Conservation (phyloP, 2,888 invertebrate species). For the Psylliodes chrysocephalus region DNA sequence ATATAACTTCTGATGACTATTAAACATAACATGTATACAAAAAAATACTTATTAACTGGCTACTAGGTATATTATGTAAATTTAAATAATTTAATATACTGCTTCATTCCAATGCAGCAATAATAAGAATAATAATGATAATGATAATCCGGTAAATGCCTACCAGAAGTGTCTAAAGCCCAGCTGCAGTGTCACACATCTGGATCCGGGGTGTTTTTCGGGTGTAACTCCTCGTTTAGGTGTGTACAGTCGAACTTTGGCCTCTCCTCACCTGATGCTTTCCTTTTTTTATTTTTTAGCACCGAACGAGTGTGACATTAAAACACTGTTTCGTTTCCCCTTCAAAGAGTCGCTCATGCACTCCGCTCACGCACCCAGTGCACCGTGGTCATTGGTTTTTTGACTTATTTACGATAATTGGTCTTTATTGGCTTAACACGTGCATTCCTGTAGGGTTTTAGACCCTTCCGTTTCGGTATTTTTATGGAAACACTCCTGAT, state of each 20-base stretch:
- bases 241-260: slow-evolving; percentile 25
- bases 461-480: not conserved
- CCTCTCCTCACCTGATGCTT: slow-evolving; percentile 46
- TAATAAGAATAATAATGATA: slow-evolving; percentile 8
- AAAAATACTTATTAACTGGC: too few species aligned
- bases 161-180: slow-evolving; percentile 12
- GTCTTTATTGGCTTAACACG: slow-evolving; percentile 37
- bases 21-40: too few species aligned
- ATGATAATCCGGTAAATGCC: not conserved
- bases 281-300: slow-evolving; percentile 43
- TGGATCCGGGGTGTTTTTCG: slow-evolving; percentile 53
- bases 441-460: not conserved
- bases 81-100: slow-evolving; percentile 6
- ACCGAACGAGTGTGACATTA: slow-evolving; percentile 41
- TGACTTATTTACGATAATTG: slow-evolving; percentile 30
- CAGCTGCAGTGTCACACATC: slow-evolving; percentile 50
- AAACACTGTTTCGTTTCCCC: slow-evolving; percentile 42
- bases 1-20: too few species aligned
- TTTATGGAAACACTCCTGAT: too few species aligned
- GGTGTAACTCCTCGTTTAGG: slow-evolving; percentile 47
- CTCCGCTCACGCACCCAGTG: slow-evolving; percentile 4
- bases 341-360: slow-evolving; percentile 17
- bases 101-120: slow-evolving; percentile 1
- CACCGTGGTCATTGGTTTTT: slow-evolving; percentile 23
- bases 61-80: too few species aligned